phyloP scores from a whole-genome alignment of 1,140 invertebrate species.

The Ostrea edulis region DNA sequence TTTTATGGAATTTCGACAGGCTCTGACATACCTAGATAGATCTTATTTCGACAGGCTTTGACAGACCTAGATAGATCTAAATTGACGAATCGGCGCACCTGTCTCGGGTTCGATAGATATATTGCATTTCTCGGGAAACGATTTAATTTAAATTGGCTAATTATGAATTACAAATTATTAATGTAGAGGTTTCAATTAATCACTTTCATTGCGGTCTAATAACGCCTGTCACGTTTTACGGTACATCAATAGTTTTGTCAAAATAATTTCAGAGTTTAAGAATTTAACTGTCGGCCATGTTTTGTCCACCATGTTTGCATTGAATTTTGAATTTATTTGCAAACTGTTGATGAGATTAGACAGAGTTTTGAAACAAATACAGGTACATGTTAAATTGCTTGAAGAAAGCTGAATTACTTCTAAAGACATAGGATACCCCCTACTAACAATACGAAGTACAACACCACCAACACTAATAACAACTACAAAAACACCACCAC shows the following conservation, averaged over 20 bases:
- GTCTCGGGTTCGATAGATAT: not conserved
- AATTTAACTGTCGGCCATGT: too few relatives aligned
- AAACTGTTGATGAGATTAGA: too few relatives aligned
- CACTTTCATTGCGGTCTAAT: not conserved
- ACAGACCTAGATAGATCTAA: not conserved
- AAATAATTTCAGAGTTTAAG: too few relatives aligned
- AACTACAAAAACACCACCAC: too few relatives aligned
- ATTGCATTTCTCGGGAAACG: not conserved
- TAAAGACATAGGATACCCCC: too few relatives aligned
- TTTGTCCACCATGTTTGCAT: too few relatives aligned
- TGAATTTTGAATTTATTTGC: too few relatives aligned
- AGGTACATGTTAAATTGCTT: too few relatives aligned
- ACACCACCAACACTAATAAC: too few relatives aligned
- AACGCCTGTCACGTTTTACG: slow-evolving; percentile 9
- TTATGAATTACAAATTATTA: not conserved
- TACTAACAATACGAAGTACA: too few relatives aligned
- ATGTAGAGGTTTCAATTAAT: not conserved
- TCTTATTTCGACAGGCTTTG: not conserved
- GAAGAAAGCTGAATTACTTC: too few relatives aligned
- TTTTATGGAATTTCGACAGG: not conserved
- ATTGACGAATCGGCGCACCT: not conserved
- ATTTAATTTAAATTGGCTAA: slow-evolving; percentile 26
- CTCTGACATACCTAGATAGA: not conserved
- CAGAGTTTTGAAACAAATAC: too few relatives aligned
- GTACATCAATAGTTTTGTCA: not conserved